These are phyloP conservation scores for Mormyrus lacerda DNA, from an alignment of 2,113 vertebrate genomes.

Conservation along the genomic window DNA sequence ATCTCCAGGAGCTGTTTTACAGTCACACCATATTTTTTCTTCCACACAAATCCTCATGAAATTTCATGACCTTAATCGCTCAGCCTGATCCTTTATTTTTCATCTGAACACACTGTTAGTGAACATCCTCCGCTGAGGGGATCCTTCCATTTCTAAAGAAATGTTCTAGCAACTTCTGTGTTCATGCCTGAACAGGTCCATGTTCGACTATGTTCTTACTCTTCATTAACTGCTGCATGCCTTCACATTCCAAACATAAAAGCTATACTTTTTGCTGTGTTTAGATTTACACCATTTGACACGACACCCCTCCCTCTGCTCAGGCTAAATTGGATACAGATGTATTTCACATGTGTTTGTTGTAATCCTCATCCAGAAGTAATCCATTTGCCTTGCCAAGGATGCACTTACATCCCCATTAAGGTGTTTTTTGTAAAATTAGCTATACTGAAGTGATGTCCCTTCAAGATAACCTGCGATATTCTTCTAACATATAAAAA, in stretches of 20 bases:
- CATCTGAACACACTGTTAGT: neutral
- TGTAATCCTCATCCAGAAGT: neutral
- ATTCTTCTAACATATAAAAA: neutral
- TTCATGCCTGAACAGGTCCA: neutral
- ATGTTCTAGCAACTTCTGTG: neutral
- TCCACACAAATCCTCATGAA: constrained; percentile 11
- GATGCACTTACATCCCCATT: neutral
- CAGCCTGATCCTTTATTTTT: constrained; percentile 9
- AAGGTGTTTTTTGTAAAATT: neutral
- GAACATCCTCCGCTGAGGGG: neutral
- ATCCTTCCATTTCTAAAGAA: neutral
- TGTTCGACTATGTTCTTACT: neutral
- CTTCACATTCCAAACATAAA: neutral
- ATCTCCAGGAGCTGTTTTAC: neutral
- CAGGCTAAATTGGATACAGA: neutral
- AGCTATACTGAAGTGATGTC: neutral
- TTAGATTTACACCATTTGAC: neutral
- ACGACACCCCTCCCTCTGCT: neutral
- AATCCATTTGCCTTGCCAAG: neutral
- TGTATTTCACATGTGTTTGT: neutral
- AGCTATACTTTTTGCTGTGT: neutral
- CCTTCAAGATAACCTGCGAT: neutral
- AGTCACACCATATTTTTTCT: neutral
- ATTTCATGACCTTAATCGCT: neutral
- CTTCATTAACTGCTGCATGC: neutral